Evolutionary conservation across 2,888 invertebrate genomes (phyloP).

Genomic region (Philonicus albiceps): DNA sequence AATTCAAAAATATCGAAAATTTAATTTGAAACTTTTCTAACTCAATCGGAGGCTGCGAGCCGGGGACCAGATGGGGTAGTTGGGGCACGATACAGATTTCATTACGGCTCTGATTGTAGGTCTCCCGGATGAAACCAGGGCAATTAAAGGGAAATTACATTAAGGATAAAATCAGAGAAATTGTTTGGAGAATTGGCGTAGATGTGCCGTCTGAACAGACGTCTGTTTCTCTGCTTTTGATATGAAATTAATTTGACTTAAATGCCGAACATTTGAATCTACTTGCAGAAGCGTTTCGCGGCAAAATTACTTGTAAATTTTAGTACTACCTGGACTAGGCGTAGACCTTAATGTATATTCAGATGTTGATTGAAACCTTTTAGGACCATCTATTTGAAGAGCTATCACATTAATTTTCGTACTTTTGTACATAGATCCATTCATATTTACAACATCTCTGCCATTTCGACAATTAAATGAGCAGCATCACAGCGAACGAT

Average conservation of each 20-base stretch:
- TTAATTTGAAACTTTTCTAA: slow-evolving; percentile 38
- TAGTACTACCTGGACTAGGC: neutral
- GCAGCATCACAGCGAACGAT: neutral
- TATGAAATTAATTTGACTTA: slow-evolving; percentile 15
- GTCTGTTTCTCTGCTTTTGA: neutral
- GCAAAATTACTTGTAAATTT: neutral
- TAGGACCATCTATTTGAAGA: neutral
- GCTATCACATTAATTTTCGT: neutral
- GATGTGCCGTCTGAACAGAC: neutral
- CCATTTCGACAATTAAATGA: neutral
- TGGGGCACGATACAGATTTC: slow-evolving; percentile 3
- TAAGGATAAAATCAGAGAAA: slow-evolving; percentile 34
- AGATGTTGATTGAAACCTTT: neutral
- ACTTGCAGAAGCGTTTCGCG: neutral
- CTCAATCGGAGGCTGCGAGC: slow-evolving; percentile 10
- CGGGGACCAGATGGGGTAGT: slow-evolving; percentile 34
- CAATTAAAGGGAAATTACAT: slow-evolving; percentile 34
- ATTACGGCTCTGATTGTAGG: slow-evolving; percentile 26
- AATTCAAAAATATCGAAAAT: slow-evolving; percentile 35
- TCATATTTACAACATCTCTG: neutral
- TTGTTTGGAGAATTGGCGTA: slow-evolving; percentile 14
- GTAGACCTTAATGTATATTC: neutral
- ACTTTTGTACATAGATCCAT: neutral
- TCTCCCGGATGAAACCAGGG: slow-evolving; percentile 28
- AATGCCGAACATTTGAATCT: neutral